Evolutionary conservation across 2,888 invertebrate species (phyloP).

Genomic region (Epinotia brunnichana): DNA sequence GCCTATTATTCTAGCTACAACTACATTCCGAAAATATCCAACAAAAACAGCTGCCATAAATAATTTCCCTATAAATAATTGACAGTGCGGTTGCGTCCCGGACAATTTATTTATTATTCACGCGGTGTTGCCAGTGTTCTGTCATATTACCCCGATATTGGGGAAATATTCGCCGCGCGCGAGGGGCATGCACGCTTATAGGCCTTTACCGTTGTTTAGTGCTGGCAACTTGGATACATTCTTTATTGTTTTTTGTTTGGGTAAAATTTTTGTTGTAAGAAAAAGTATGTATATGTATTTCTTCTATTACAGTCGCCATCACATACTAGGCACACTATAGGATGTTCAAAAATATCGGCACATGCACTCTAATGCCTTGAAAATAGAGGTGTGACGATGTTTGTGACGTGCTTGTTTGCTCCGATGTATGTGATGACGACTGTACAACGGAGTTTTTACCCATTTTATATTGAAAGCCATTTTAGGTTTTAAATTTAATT

Average conservation of each 20-base stretch:
- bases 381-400: too few relatives aligned
- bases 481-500: too few relatives aligned
- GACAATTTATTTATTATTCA: constrained; percentile 80
- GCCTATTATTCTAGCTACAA: constrained; percentile 7
- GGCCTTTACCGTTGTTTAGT: constrained; percentile 46
- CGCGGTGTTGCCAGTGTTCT: constrained; percentile 75
- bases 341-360: too few relatives aligned
- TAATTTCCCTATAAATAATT: constrained; percentile 81
- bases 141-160: constrained; percentile 81
- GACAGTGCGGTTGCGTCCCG: constrained; percentile 72
- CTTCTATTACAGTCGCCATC: too few relatives aligned
- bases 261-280: constrained; percentile 8
- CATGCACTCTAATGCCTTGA: too few relatives aligned
- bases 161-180: constrained; percentile 76
- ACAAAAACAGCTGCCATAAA: constrained; percentile 63
- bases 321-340: too few relatives aligned
- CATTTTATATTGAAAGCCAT: too few relatives aligned
- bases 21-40: constrained; percentile 29
- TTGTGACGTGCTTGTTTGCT: too few relatives aligned
- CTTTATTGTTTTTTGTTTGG: constrained; percentile 43
- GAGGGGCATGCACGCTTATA: constrained; percentile 68
- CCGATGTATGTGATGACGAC: too few relatives aligned
- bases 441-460: too few relatives aligned
- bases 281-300: not conserved
- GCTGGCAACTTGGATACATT: constrained; percentile 41